phyloP scores from a whole-genome alignment of 1,140 invertebrate genomes.

The Bombus superbus region DNA sequence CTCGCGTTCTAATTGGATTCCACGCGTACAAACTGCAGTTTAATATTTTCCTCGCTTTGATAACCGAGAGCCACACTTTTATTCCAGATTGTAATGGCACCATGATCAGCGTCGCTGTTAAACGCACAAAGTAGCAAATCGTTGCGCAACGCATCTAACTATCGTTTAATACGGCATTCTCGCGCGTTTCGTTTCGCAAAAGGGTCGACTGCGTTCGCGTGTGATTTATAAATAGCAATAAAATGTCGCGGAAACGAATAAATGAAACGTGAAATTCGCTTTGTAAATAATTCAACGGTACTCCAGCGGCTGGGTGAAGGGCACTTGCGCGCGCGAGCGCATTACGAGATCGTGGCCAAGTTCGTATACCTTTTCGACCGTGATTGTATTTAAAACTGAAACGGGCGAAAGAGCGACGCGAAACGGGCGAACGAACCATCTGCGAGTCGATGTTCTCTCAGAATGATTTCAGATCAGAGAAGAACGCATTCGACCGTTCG shows the following conservation, averaged over 20 bases:
- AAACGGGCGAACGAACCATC: no score
- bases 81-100: slow-evolving; percentile 9
- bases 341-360: neutral
- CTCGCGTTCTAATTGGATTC: slow-evolving; percentile 58
- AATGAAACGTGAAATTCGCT: slow-evolving; percentile 18
- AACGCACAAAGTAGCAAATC: neutral
- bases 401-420: neutral
- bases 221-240: no score
- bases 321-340: neutral
- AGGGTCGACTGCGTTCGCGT: no score
- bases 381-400: slow-evolving; percentile 7
- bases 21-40: slow-evolving; percentile 48
- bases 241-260: neutral
- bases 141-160: neutral
- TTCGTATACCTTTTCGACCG: neutral
- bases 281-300: slow-evolving; percentile 14
- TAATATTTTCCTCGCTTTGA: slow-evolving; percentile 38
- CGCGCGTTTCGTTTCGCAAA: neutral
- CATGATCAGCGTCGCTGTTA: no score
- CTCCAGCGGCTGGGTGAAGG: neutral
- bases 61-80: slow-evolving; percentile 46
- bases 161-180: neutral
- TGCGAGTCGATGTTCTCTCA: neutral
- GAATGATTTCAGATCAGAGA: neutral
- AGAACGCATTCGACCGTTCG: neutral